phyloP scores from a whole-genome alignment of 2,113 vertebrate species.

The Osmerus eperlanus region DNA sequence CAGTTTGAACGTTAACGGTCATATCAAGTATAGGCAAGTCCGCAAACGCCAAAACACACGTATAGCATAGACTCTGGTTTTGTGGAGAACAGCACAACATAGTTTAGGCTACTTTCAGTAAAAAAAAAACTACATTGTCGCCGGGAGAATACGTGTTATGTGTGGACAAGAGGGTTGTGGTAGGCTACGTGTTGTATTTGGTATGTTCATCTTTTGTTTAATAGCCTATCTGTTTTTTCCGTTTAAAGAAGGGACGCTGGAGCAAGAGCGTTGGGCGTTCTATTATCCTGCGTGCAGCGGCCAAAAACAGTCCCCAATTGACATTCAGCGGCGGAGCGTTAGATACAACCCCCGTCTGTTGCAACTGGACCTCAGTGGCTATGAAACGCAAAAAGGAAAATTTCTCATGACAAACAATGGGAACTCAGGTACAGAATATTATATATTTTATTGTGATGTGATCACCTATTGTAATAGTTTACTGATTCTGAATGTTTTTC shows the following conservation, averaged over 20 bases:
- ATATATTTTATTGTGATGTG: too few species aligned
- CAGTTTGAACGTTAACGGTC: too few species aligned
- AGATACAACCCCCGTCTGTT: conserved; percentile 65
- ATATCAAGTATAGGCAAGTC: too few species aligned
- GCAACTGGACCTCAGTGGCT: conserved; percentile 73
- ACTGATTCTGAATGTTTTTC: background rate
- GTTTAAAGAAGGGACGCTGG: conserved; percentile 72
- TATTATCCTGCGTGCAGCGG: conserved; percentile 75
- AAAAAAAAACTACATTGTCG: background rate
- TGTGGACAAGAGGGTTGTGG: background rate
- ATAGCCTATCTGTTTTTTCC: background rate
- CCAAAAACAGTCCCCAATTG: conserved; percentile 80
- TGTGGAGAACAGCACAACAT: conserved; percentile 3
- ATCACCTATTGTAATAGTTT: too few species aligned
- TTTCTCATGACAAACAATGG: conserved; percentile 86
- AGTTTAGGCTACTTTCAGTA: background rate
- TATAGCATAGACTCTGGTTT: too few species aligned
- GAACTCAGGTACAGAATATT: conserved; percentile 76
- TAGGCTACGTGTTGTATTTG: background rate
- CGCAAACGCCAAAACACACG: too few species aligned
- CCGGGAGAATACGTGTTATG: background rate
- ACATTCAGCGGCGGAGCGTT: conserved; percentile 77
- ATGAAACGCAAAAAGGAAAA: conserved; percentile 52
- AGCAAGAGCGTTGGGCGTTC: conserved; percentile 77
- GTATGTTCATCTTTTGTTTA: background rate